Percentiles rank a stretch among this genome's conserved stretches.
phyloP scores from a whole-genome alignment of 1,140 invertebrate species.

The Drosophila subobscura region DNA sequence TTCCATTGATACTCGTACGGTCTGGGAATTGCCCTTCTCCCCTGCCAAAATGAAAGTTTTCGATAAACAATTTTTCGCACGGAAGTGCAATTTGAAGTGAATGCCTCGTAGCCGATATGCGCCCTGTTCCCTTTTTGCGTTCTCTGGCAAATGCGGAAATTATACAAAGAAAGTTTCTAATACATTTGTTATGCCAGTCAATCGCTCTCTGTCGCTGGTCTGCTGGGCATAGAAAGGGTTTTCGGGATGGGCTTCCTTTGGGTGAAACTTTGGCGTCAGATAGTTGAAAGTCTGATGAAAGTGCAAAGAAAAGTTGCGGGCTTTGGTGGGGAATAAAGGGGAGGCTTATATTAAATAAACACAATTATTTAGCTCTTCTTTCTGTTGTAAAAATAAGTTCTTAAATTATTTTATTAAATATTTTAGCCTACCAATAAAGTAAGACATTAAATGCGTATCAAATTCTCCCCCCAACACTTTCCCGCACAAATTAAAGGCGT shows the following conservation, averaged over 20 bases:
- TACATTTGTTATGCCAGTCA: slow-evolving; percentile 77
- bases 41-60: slow-evolving; percentile 54
- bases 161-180: slow-evolving; percentile 76
- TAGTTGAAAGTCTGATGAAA: slow-evolving; percentile 1
- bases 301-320: too few relatives aligned
- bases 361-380: too few relatives aligned
- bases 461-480: neutral
- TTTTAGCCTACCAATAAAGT: too few relatives aligned
- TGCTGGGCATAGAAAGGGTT: neutral
- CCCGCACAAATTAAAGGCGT: slow-evolving; percentile 39
- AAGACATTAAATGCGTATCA: too few relatives aligned
- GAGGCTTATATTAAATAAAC: too few relatives aligned
- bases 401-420: too few relatives aligned
- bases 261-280: slow-evolving; percentile 30
- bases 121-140: neutral
- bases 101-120: slow-evolving; percentile 40
- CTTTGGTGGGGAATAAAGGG: too few relatives aligned
- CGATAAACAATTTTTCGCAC: slow-evolving; percentile 82
- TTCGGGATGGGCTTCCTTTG: neutral
- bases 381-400: too few relatives aligned
- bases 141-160: slow-evolving; percentile 72
- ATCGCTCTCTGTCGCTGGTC: slow-evolving; percentile 42
- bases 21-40: neutral
- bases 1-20: slow-evolving; percentile 53
- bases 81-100: slow-evolving; percentile 81